Percentiles rank a stretch among this genome's conserved stretches.
Conservation (phyloP, 2,113 vertebrate genomes). For the Oophaga pumilio region DNA sequence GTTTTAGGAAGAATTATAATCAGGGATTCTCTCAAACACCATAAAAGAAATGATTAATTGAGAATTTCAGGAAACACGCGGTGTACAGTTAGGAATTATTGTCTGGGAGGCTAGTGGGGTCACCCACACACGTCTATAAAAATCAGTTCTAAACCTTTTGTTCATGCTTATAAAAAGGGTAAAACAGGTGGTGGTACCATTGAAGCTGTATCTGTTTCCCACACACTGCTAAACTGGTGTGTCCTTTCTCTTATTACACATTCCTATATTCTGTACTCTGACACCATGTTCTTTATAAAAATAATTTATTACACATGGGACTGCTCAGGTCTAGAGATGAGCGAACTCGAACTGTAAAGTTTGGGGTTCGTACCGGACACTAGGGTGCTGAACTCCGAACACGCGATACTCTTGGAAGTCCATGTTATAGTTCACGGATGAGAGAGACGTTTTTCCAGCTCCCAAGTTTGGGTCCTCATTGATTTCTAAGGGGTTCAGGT, state of each 20-base stretch:
- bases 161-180: conserved; percentile 6
- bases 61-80: conserved; percentile 2
- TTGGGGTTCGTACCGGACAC: no score
- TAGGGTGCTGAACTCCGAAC: no score
- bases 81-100: conserved; percentile 38
- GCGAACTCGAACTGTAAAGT: no score
- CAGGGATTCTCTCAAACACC: conserved; percentile 21
- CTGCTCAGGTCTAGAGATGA: no score
- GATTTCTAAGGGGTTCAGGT: no score
- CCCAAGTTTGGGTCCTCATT: no score
- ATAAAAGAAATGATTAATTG: conserved; percentile 37
- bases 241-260: background rate
- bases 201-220: background rate
- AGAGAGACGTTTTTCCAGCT: no score
- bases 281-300: background rate
- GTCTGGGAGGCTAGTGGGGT: conserved; percentile 14
- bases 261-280: background rate
- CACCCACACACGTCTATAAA: conserved; percentile 47
- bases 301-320: background rate
- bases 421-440: no score
- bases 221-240: background rate
- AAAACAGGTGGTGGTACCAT: background rate
- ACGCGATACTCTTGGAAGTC: no score
- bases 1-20: conserved; percentile 29
- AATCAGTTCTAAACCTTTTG: conserved; percentile 1